Evolutionary conservation across 64 coral and sea anemone species (phyloP).

Genomic region (Cladopsammia gracilis): DNA sequence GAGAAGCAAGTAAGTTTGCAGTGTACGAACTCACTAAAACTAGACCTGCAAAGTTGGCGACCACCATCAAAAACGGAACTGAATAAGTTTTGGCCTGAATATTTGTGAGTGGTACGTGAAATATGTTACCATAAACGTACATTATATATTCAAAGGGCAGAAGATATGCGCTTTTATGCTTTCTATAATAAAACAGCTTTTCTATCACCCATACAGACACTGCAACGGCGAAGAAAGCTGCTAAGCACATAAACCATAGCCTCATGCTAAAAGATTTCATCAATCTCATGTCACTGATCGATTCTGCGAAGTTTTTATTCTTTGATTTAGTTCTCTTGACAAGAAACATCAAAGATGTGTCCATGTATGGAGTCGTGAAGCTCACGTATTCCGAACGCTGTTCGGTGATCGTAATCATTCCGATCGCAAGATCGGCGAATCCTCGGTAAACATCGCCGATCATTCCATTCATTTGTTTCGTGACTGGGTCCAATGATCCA

Average conservation of each 20-base stretch:
- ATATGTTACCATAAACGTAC: constrained; percentile 93
- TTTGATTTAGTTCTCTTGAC: constrained; percentile 56
- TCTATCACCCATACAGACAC: constrained; percentile 76
- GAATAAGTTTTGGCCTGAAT: constrained; percentile 76
- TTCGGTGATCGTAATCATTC: constrained; percentile 77
- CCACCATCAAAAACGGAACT: constrained; percentile 86
- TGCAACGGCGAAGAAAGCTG: constrained; percentile 60
- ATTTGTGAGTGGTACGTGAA: constrained; percentile 84
- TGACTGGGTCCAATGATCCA: constrained; percentile 72
- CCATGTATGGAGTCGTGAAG: constrained; percentile 79
- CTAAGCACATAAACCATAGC: constrained; percentile 80
- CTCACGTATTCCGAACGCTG: constrained; percentile 66
- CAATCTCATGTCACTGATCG: constrained; percentile 82
- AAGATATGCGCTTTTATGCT: constrained; percentile 65
- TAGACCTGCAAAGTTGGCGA: constrained; percentile 79
- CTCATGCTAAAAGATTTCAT: constrained; percentile 83
- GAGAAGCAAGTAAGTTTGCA: constrained; percentile 83
- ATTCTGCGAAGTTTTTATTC: constrained; percentile 72
- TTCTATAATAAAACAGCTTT: constrained; percentile 26
- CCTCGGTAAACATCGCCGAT: constrained; percentile 84
- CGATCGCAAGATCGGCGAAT: constrained; percentile 84
- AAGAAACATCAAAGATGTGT: constrained; percentile 73
- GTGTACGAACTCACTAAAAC: constrained; percentile 90
- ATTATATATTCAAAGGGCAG: constrained; percentile 90
- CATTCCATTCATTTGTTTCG: constrained; percentile 81